Evolutionary conservation across 2,888 invertebrate genomes (phyloP).

Genomic region (Melanostoma mellinum): DNA sequence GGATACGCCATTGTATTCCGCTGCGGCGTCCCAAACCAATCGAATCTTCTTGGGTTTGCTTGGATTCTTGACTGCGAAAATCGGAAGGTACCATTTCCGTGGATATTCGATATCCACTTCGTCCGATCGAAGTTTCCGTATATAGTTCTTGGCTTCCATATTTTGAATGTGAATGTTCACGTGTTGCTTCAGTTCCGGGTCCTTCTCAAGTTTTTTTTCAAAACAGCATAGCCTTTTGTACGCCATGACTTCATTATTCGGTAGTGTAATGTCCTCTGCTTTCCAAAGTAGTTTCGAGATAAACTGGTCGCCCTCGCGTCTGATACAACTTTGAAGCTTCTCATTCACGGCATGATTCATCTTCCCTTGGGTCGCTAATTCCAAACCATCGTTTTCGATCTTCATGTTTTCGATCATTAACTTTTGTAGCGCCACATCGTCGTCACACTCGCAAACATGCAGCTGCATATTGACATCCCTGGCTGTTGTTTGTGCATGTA

Average conservation of each 20-base stretch:
- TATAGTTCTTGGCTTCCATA: constrained; percentile 51
- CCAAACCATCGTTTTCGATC: constrained; percentile 23
- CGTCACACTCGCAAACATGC: constrained; percentile 62
- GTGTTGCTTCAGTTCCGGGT: constrained; percentile 10
- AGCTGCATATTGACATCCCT: constrained; percentile 9
- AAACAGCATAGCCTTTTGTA: constrained; percentile 17
- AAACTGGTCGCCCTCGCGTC: constrained; percentile 37
- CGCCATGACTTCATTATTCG: constrained; percentile 71
- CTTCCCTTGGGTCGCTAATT: too few species aligned
- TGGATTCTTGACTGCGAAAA: constrained; percentile 68
- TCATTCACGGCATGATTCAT: too few species aligned
- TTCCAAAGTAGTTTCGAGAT: constrained; percentile 74
- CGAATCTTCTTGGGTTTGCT: constrained; percentile 75
- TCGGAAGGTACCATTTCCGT: constrained; percentile 75
- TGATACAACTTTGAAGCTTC: neutral
- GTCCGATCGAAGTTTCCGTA: constrained; percentile 30
- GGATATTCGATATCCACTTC: constrained; percentile 28
- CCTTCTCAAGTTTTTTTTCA: neutral
- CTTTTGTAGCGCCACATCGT: constrained; percentile 46
- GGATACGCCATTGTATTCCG: constrained; percentile 71
- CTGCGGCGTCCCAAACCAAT: constrained; percentile 77
- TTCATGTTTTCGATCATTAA: constrained; percentile 55
- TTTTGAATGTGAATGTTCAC: constrained; percentile 38
- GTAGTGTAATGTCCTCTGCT: constrained; percentile 59
- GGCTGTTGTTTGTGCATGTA: neutral